Evolutionary conservation across 1,140 invertebrate genomes (phyloP), one percentile per base, ranked within the genome.

Genomic region (Metaphire vulgaris): DNA sequence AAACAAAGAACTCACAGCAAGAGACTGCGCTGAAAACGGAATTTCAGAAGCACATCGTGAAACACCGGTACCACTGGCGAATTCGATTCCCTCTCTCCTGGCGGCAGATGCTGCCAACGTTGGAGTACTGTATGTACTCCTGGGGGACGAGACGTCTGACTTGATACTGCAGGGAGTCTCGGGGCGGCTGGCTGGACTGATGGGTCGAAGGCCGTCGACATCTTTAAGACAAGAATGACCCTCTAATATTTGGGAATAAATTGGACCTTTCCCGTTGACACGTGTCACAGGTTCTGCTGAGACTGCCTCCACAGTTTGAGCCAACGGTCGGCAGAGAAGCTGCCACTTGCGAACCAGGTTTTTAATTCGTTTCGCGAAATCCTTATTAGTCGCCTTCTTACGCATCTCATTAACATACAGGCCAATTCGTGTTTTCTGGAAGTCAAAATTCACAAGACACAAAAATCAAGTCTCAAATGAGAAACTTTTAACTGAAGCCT

Each of bases 381-480:
- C 89, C 77, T 85, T 83, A 80, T 93, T 91, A 69, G 87, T 90
- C 41, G 93, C 94, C 85, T 94, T 93, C 75, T 92, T 88, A 72
- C 95, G 89, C 30, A 97, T 87, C 86, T 96, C 93, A 87, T 97
- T 97, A 82, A 97, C 92, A 83, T 93, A 91, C 86, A 92, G 93
- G n/a, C 94, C 95, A 85, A 98, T 89, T 90, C 95, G 89, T 89
- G 95, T 92, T 83, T 88, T 87, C 91, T 92, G 83, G 72, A 87
- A 87, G 73, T 77, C 67, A 80, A 78, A 79, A 78, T 79, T 79
- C 66, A 75, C 66, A 67, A 77, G 31, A 56, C 26, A 41, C 64
- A 70, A 28, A 1, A 28, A 71, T 26, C 30, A 31, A 73, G 32
- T 33, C 0, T 31, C 69, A 32, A 31, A 68, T 33, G 14, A 34